These are phyloP conservation scores for Tipula helvola DNA, from an alignment of 2,888 invertebrate genomes.

Conservation along the genomic window DNA sequence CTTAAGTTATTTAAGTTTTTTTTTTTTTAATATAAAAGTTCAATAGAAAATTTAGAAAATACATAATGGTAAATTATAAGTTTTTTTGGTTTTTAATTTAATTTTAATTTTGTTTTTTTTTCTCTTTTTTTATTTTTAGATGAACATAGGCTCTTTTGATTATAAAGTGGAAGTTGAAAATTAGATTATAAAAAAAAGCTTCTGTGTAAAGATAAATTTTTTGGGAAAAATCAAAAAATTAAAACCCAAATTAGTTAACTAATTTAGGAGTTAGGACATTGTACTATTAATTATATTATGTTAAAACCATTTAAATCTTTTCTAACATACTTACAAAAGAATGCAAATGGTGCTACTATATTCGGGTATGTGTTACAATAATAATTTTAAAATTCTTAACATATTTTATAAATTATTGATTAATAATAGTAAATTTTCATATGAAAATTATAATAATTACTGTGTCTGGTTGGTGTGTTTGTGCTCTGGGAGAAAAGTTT, in stretches of 20 bases:
- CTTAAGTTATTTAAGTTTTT: background rate
- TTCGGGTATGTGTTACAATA: conserved; percentile 23
- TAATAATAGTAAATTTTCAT: background rate
- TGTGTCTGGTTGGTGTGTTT: background rate
- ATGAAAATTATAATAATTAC: background rate
- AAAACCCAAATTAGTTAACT: background rate
- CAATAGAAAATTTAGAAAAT: background rate
- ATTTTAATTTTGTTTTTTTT: background rate
- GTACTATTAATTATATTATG: conserved; percentile 20
- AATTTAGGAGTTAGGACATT: background rate
- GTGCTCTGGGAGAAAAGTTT: background rate
- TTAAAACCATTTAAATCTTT: conserved; percentile 34
- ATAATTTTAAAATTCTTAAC: background rate
- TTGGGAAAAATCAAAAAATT: background rate
- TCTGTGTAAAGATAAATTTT: background rate
- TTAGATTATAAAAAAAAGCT: background rate
- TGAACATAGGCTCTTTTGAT: background rate
- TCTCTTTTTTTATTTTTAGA: background rate
- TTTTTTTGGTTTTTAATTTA: background rate
- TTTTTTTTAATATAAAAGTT: background rate
- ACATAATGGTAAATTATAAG: background rate
- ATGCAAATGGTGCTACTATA: conserved; percentile 29
- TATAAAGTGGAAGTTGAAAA: background rate
- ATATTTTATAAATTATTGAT: background rate
- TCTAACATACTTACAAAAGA: conserved; percentile 34